phyloP scores from a whole-genome alignment of 1,140 invertebrate genomes.

The Pemphigus obesinymphae region DNA sequence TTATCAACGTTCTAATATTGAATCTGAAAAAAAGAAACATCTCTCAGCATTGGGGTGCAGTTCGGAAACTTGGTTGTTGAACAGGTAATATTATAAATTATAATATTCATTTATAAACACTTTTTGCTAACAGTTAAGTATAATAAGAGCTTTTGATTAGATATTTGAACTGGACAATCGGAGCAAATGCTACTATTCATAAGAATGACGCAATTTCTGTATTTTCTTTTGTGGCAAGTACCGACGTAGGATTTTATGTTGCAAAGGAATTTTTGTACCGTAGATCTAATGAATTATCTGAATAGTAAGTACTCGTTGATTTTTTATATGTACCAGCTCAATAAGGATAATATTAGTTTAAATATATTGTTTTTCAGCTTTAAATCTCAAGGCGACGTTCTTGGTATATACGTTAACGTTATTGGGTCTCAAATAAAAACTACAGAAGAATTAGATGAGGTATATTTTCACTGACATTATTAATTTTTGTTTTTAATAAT shows the following conservation, averaged over 20 bases:
- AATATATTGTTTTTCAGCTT: conserved; percentile 15
- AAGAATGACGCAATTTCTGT: conserved; percentile 51
- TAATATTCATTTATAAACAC: neutral
- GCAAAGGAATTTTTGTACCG: conserved; percentile 63
- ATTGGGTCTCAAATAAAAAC: conserved; percentile 45
- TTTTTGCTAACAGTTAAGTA: neutral
- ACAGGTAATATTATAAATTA: conserved; percentile 52
- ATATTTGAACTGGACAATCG: conserved; percentile 52
- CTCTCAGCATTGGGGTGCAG: conserved; percentile 65
- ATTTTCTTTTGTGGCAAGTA: conserved; percentile 50
- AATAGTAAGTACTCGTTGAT: conserved; percentile 54
- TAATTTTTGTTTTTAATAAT: neutral
- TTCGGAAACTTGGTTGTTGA: conserved; percentile 51
- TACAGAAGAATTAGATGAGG: conserved; percentile 46
- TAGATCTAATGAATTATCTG: conserved; percentile 56
- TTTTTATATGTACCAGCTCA: neutral
- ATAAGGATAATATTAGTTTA: too few relatives aligned
- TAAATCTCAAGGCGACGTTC: conserved; percentile 41
- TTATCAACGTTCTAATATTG: conserved; percentile 65
- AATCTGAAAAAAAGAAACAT: conserved; percentile 62
- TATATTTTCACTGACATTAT: too few relatives aligned
- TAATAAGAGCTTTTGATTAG: conserved; percentile 42
- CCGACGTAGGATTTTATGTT: conserved; percentile 59
- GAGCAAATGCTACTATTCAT: conserved; percentile 50
- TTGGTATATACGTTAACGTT: conserved; percentile 43